Base-by-base conservation (phyloP, 1,140 invertebrate species). In the Sarcophaga peregrina region DNA sequence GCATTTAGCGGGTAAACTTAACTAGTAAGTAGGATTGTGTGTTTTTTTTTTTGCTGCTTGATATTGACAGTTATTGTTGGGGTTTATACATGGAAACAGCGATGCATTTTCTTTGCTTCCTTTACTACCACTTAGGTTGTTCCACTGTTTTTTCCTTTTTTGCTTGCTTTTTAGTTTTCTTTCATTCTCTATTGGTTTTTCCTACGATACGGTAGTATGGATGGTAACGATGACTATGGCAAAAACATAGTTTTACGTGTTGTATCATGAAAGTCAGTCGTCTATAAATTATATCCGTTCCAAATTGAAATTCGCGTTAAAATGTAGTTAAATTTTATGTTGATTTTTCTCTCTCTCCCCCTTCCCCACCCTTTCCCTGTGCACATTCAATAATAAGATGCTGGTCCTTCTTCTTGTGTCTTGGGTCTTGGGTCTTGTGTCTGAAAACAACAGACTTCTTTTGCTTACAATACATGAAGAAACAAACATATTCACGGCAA, bases 281-380 rank as follows among this genome's bases (percentile, higher is more conserved):
- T 89, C 88, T 89, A 89, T 89, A 89, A 89, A 89, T 89, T 89
- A 89, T 89, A 89, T 89, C 88, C 88, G 88, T 89, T 89, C 88
- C 88, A 89, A 89, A 89, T 89, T 89, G 88, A 89, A 89, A 89
- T 87, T 87, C 88, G 88, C 88, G 88, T 89, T 89, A 89, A 89
- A 89, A 89, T 89, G 88, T 87, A 89, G 88, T 89, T 89, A 89
- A 89, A 88, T 87, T 89, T 87, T 86, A 80, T 73, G 62, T 48
- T 48, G 62, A 25, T 82, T 82, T 37, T 82, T 58, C 76, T 83
- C 58, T 83, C 25, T 80, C 54, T 58, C 62, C 58, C 50, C 80
- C 20, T 47, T 68, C 1, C 25, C 1, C 4, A 37, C 4, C 52
- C 50, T 68, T 75, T 80, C 25, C n/a, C 58, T 72, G 68, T 62